Evolutionary conservation across 2,888 invertebrate genomes (phyloP), one percentile per base, ranked within the genome.

Genomic region (Bugula neritina): DNA sequence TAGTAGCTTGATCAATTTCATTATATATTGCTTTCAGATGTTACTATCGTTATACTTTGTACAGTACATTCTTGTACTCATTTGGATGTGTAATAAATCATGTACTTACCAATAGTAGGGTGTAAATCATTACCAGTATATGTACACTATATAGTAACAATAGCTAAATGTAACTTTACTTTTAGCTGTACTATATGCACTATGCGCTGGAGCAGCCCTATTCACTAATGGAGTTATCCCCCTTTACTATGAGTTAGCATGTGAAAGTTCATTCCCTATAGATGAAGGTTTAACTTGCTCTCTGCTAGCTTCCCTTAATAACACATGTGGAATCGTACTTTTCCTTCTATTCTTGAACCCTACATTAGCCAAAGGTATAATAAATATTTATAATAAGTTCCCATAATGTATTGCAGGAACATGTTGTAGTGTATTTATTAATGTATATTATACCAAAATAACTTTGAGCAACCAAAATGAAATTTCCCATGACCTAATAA

Each of bases 201-300:
- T 77, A 1, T 74, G 76, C 2, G 71, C 76, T 0, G 54, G 75
- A 52, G 77, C 76, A 29, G 76, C 75, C n/a, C 73, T 77, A 3
- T 74, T 77, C 52, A 70, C 79, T 5, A 79, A 78, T 71, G 78
- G 78, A 10, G 75, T 77, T 1, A 75, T 78, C 2, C 80, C 80
- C 1, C 73, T 80, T 34, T 77, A 80, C 71, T 79, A 76, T 72
- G 80, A 80, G 75, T 73, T 80, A 63, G 75, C 77, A 0, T 79
- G 80, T 74, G 80, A 80, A 72, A 75, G 77, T 23, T 75, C 79
- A 1, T 80, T 79, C 69, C 80, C 80, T 10, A 76, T 78, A 5
- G 77, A 78, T 0, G 80, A 80, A 72, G 79, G 79, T 13, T 77
- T 29, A 17, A 43, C 23, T 71, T 27, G 63, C 23, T 25, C 69